Conservation (phyloP, 2,113 vertebrate genomes). For the Phasianus colchicus region DNA sequence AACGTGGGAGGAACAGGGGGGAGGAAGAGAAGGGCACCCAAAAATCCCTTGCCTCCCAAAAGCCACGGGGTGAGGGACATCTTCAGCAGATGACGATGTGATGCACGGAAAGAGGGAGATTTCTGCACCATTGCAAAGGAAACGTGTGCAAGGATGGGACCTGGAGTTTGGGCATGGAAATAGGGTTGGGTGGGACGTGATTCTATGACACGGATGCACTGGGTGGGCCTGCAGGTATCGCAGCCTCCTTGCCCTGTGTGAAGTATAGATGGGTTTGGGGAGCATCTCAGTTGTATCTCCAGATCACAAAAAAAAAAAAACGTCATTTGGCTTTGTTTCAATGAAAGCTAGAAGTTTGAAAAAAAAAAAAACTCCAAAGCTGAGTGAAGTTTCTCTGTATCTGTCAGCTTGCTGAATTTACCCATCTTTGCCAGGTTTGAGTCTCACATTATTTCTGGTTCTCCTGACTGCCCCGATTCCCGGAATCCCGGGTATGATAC, state of each 20-base stretch:
- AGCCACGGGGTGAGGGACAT: not conserved
- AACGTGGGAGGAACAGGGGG: not conserved
- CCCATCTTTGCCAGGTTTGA: not conserved
- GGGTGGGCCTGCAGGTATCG: not conserved
- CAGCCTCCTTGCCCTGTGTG: not conserved
- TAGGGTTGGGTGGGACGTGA: not conserved
- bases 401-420: not conserved
- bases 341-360: not conserved
- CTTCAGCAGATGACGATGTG: not conserved
- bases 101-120: not conserved
- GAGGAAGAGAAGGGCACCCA: not conserved
- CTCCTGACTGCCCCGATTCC: not conserved
- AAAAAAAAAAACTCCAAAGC: not conserved
- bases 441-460: not conserved
- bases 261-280: not conserved
- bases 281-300: not conserved
- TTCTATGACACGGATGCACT: no score
- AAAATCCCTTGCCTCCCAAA: not conserved
- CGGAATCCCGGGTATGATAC: rapidly evolving
- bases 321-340: not conserved
- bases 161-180: not conserved
- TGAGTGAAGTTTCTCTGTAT: rapidly evolving
- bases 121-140: not conserved
- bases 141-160: not conserved
- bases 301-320: not conserved